phyloP scores from a whole-genome alignment of 1,140 invertebrate species.

The Drosophila navojoa region DNA sequence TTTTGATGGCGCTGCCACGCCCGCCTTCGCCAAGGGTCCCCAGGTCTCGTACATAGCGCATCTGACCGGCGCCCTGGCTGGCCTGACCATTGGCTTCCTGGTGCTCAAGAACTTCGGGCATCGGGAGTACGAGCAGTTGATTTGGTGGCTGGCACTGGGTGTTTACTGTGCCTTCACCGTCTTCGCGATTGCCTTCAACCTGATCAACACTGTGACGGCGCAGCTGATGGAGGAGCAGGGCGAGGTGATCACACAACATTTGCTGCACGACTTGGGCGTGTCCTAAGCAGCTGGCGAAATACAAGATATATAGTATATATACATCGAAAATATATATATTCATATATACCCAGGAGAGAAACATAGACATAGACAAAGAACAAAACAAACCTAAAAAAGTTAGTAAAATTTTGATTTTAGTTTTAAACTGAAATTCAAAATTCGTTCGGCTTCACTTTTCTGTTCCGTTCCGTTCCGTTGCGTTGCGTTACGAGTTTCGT shows the following conservation, averaged over 20 bases:
- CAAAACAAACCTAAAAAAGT: slow-evolving; percentile 32
- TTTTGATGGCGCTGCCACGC: slow-evolving; percentile 87
- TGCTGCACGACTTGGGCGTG: slow-evolving; percentile 83
- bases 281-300: slow-evolving; percentile 60
- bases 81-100: slow-evolving; percentile 94
- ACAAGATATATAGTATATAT: slow-evolving; percentile 5
- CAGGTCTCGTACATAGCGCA: slow-evolving; percentile 98
- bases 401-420: slow-evolving; percentile 60
- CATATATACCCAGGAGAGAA: slow-evolving; percentile 41
- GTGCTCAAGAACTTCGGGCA: slow-evolving; percentile 98
- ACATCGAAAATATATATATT: slow-evolving; percentile 3
- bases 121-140: slow-evolving; percentile 94
- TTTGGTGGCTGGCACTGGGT: slow-evolving; percentile 97
- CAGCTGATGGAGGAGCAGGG: slow-evolving; percentile 83
- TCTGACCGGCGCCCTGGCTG: slow-evolving; percentile 94
- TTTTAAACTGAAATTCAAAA: slow-evolving; percentile 75
- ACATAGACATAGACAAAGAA: slow-evolving; percentile 41
- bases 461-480: slow-evolving; percentile 51
- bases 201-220: slow-evolving; percentile 88
- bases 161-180: slow-evolving; percentile 96
- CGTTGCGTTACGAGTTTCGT: slow-evolving; percentile 36
- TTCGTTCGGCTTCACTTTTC: slow-evolving; percentile 73
- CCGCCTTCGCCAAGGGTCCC: slow-evolving; percentile 85
- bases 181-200: slow-evolving; percentile 96
- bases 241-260: slow-evolving; percentile 83